Base-by-base conservation (phyloP, 1,140 invertebrate species). In the Limonius californicus region DNA sequence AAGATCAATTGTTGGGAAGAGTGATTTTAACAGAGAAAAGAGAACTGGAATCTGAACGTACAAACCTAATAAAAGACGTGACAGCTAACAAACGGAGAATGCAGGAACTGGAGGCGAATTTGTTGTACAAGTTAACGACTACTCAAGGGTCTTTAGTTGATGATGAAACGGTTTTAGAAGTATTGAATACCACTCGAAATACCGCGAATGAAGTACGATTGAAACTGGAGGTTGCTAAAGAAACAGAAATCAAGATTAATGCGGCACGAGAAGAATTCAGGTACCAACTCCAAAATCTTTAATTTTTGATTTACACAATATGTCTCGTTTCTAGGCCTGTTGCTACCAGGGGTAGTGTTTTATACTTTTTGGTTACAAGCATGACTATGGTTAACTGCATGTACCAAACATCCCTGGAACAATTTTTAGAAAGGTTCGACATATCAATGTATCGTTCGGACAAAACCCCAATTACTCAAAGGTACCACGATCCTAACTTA, bases 321-420 rank as follows among this genome's bases (percentile, higher is more conserved):
- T 89, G 92, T 61, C 77, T 96, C 39, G 94, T n/a, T n/a, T n/a
- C n/a, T n/a, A n/a, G n/a, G n/a, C n/a, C n/a, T n/a, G n/a, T n/a
- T n/a, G n/a, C n/a, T n/a, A n/a, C n/a, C n/a, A n/a, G n/a, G n/a
- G 94, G 94, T 0, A 94, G 90, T 66, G 90, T 96, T 35, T 76
- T 97, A 8, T 97, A 97, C 70, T 97, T 97, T 77, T 79, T 97
- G 35, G 88, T 96, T 54, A 90, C 89, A 45, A 93, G 94, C 73
- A 95, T 79, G n/a, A n/a, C n/a, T n/a, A n/a, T n/a, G n/a, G n/a
- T n/a, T n/a, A n/a, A n/a, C n/a, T n/a, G n/a, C n/a, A n/a, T n/a
- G n/a, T n/a, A n/a, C n/a, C n/a, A n/a, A n/a, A 95, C 92, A 0
- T 93, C 93, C 0, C 77, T 96, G 4, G 86, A 86, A n/a, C 93